Percentiles rank a stretch among this genome's conserved stretches.
These are phyloP conservation scores for Ganaspis brasiliensis DNA, from an alignment of 2,888 invertebrate species.

Conservation along the genomic window DNA sequence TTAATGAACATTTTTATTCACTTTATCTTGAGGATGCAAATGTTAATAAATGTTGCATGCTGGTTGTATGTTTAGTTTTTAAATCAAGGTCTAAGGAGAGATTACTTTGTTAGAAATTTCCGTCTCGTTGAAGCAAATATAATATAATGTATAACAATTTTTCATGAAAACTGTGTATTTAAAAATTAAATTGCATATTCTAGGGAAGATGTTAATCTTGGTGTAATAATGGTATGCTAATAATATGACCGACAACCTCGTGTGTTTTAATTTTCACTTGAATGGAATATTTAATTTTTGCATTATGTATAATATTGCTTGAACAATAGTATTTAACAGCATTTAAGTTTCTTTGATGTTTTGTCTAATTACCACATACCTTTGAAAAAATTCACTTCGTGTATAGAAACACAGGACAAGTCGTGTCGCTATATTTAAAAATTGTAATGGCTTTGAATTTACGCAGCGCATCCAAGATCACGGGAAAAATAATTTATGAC, in stretches of 20 bases:
- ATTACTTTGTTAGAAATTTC: neutral
- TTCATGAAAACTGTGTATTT: constrained; percentile 8
- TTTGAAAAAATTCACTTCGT: neutral
- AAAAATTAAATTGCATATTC: too few species aligned
- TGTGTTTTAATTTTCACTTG: too few species aligned
- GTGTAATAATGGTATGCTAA: too few species aligned
- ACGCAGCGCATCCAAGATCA: constrained; percentile 13
- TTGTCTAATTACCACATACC: too few species aligned
- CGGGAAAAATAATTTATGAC: neutral
- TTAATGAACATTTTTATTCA: neutral
- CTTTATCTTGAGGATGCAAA: neutral
- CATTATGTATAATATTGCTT: too few species aligned
- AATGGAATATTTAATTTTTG: too few species aligned
- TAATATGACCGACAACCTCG: too few species aligned
- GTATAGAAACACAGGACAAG: constrained; percentile 11
- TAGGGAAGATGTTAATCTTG: too few species aligned
- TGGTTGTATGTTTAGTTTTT: neutral
- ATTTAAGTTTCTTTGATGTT: neutral
- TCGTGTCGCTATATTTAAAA: neutral
- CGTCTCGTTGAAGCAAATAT: neutral
- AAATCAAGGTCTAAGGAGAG: neutral
- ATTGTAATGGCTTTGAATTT: constrained; percentile 15
- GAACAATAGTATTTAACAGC: too few species aligned
- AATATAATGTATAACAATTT: neutral
- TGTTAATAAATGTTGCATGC: constrained; percentile 11